Conservation (phyloP, 1,140 invertebrate species). For the Eubasilissa regina region DNA sequence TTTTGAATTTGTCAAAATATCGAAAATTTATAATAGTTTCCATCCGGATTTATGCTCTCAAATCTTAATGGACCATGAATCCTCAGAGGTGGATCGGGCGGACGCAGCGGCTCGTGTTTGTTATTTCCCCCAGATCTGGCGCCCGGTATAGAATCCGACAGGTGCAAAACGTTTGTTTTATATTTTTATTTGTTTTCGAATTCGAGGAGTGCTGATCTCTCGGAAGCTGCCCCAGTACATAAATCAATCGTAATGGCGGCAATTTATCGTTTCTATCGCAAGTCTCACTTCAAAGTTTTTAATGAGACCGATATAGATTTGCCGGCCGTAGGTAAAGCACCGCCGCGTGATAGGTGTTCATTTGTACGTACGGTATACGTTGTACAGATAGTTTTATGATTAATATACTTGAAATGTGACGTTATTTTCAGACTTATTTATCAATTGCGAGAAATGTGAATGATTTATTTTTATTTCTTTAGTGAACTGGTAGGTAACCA, state of each 20-base stretch:
- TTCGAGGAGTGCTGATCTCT: neutral
- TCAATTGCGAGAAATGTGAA: too few relatives aligned
- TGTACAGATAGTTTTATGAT: neutral
- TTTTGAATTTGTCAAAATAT: conserved; percentile 59
- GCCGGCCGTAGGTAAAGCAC: neutral
- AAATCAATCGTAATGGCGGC: conserved; percentile 43
- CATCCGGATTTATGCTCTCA: conserved; percentile 52
- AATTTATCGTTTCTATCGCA: conserved; percentile 36
- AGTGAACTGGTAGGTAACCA: too few relatives aligned
- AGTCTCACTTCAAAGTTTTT: conserved; percentile 2
- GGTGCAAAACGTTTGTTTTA: conserved; percentile 59
- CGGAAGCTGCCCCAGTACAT: neutral
- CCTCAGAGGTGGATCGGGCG: conserved; percentile 52
- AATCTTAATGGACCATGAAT: conserved; percentile 57
- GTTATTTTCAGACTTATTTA: too few relatives aligned
- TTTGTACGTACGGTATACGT: neutral
- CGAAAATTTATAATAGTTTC: conserved; percentile 53
- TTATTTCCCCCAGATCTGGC: conserved; percentile 49
- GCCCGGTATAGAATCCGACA: conserved; percentile 42
- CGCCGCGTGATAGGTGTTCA: neutral
- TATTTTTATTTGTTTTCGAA: conserved; percentile 15
- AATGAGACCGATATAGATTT: conserved; percentile 11
- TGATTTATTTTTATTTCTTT: too few relatives aligned
- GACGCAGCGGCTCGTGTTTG: conserved; percentile 37
- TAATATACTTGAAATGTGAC: too few relatives aligned